Base-by-base conservation (phyloP, 1,140 invertebrate genomes). In the Macrotrachela quadricornifera region DNA sequence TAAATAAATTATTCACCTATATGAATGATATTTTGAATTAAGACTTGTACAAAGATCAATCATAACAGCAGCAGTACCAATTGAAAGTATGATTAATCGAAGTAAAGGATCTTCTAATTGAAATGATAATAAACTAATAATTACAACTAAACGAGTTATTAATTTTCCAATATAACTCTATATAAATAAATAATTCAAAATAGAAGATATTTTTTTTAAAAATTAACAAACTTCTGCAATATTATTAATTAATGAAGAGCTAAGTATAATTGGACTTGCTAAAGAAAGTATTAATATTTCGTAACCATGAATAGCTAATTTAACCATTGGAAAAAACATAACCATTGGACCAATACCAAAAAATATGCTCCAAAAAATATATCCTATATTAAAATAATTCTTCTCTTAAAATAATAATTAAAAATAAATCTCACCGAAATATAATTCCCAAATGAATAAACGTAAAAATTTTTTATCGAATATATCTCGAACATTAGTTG, bases 321-420 rank as follows among this genome's bases (percentile, higher is more conserved):
- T 63, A 59, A 70, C 70, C 10, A 71, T 58, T 16, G 69, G 69
- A 57, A 67, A 71, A 53, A 71, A 71, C 69, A 68, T 70, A 45
- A 71, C 68, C 65, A 69, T 65, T 6, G 67, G 65, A n/a, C 57
- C 62, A 17, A 71, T 52, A 9, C 60, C 68, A 60, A 66, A 65
- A 49, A 71, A 69, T 16, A 71, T 51, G 43, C 57, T 64, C 69
- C 69, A 71, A 51, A 70, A 71, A 16, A 65, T 57, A 58, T 59
- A 69, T 40, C 67, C 66, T 70, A 57, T 44, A 63, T 61, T 45
- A 43, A 50, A 57, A 51, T 43, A 4, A 30, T 2, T 4, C 8
- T 4, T 30, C 8, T 30, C 21, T 4, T 4, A 4, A 4, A 8
- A 30, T 30, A 30, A 30, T 8, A 30, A 30, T 30, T 30, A 8